These are phyloP conservation scores for Perca schrenkii DNA, from an alignment of 2,113 vertebrate genomes.

Conservation along the genomic window DNA sequence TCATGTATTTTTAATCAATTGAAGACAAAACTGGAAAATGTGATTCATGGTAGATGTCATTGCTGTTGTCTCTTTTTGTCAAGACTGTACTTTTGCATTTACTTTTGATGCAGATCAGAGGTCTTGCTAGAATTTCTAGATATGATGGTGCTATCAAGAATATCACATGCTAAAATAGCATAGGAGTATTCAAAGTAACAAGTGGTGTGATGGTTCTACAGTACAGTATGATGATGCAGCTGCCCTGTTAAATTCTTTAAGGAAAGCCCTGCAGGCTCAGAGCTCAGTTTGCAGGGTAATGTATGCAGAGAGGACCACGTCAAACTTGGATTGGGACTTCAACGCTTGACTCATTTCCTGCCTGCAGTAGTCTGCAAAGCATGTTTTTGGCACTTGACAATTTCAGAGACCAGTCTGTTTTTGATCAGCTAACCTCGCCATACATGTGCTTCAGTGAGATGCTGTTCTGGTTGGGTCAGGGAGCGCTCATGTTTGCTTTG, in stretches of 20 bases:
- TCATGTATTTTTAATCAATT: conserved; percentile 12
- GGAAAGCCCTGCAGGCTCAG: conserved; percentile 17
- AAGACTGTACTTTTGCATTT: background rate
- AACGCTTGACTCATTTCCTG: conserved; percentile 37
- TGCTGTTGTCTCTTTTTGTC: background rate
- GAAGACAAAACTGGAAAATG: background rate
- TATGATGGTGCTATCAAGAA: background rate
- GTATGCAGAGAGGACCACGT: conserved; percentile 12
- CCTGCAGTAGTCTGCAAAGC: conserved; percentile 19
- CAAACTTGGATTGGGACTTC: conserved; percentile 5
- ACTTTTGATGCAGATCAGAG: background rate
- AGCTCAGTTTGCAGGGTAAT: conserved; percentile 12
- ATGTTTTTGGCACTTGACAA: conserved; percentile 30
- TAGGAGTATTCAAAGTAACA: background rate
- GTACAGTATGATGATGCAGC: background rate
- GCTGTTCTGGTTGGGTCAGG: conserved; percentile 58
- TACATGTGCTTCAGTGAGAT: conserved; percentile 48
- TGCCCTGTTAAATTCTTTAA: background rate
- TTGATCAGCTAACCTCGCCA: conserved; percentile 34
- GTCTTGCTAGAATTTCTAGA: background rate
- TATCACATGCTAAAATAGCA: background rate
- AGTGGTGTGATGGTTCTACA: background rate
- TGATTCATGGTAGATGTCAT: conserved; percentile 3
- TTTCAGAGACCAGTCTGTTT: conserved; percentile 11
- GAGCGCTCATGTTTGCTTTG: conserved; percentile 73